phyloP scores from a whole-genome alignment of 2,797 vertebrate genomes.

The Synaphobranchus kaupii region DNA sequence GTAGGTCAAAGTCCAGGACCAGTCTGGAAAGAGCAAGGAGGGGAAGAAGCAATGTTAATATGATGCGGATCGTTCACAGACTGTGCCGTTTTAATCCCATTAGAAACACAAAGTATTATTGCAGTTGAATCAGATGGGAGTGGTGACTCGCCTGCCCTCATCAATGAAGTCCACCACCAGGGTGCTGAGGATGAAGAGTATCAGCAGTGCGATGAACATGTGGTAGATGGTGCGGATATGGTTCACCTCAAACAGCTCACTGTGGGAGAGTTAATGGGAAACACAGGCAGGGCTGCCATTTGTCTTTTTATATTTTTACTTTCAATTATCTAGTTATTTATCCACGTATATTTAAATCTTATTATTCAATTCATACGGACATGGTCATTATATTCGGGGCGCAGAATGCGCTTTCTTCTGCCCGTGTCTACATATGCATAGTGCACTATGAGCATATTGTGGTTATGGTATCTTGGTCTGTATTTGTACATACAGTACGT shows the following conservation, averaged over 20 bases:
- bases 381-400: too few relatives aligned
- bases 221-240: slow-evolving; percentile 97
- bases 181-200: slow-evolving; percentile 93
- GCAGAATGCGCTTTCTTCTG: too few relatives aligned
- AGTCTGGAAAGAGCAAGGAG: slow-evolving; percentile 67
- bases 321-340: background rate
- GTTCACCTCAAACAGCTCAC: slow-evolving; percentile 96
- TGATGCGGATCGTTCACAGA: background rate
- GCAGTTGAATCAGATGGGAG: background rate
- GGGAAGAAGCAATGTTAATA: background rate
- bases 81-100: background rate
- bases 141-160: slow-evolving; percentile 85
- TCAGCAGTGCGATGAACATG: slow-evolving; percentile 96
- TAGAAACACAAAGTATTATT: background rate
- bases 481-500: too few relatives aligned
- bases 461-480: too few relatives aligned
- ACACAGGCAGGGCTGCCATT: background rate
- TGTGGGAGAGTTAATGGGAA: slow-evolving; percentile 52
- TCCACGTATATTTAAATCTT: too few relatives aligned
- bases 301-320: background rate
- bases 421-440: too few relatives aligned
- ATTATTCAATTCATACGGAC: too few relatives aligned
- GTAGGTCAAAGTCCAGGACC: slow-evolving; percentile 89
- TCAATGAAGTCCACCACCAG: slow-evolving; percentile 92
- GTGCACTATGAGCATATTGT: too few relatives aligned